Evolutionary conservation across 1,140 invertebrate species (phyloP), one percentile per base, ranked within the genome.

Genomic region (Euwallacea fornicatus): DNA sequence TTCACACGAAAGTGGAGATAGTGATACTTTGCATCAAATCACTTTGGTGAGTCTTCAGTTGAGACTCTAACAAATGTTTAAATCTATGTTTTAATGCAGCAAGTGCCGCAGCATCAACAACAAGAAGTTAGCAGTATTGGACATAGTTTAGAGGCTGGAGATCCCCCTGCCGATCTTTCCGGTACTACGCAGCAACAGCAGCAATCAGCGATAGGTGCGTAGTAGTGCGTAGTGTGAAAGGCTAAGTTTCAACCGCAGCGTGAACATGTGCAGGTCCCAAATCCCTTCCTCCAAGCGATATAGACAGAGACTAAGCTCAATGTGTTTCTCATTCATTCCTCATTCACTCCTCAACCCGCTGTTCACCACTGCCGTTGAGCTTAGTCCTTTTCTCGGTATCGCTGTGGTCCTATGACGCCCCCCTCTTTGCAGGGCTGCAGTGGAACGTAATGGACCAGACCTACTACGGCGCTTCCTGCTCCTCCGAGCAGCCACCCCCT

Each of bases 361-460:
- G 50, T 72, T 64, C 70, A 71, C 69, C 75, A 55, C 77, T 77
- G 78, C 78, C 75, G 80, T 81, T 81, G 80, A 81, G 78, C 77
- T 75, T 79, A 77, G 79, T 77, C 77, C 10, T 60, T 55, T 10
- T 41, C 62, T 73, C 71, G 33, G 10, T 72, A 43, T 66, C 70
- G 46, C 50, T 46, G 21, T 33, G 11, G 11, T 54, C 33, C 64
- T 64, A 33, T 56, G 10, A 54, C 58, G 66, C 54, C 60, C 64
- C 59, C 67, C 73, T 66, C 76, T 81, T 88, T 85, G 81, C 86
- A 89, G 88, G 88, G 85, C 84, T 88, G 82, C 88, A 88, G 84
- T 89, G 88, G 88, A 87, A 87, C 80, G 85, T 89, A 81, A 84
- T 89, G 84, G 87, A 89, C 82, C 86, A 88, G 80, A 86, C 84